Percentiles rank a stretch among this genome's conserved stretches.
These are phyloP conservation scores for Lithophane ornitopus DNA, from an alignment of 2,888 invertebrate species.

Conservation along the genomic window DNA sequence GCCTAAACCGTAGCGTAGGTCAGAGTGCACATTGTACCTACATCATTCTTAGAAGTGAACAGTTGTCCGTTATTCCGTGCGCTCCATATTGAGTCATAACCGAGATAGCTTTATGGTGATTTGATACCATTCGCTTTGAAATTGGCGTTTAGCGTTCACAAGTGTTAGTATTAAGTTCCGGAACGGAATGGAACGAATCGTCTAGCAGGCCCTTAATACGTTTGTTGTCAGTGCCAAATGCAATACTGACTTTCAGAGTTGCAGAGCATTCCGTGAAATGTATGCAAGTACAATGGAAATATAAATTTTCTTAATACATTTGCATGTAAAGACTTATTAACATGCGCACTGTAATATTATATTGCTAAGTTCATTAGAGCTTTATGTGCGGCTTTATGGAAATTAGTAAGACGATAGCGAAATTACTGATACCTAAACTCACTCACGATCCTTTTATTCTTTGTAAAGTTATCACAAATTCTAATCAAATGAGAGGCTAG, in stretches of 20 bases:
- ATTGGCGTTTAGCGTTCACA: slow-evolving; percentile 84
- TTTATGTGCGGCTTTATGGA: slow-evolving; percentile 9
- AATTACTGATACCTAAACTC: slow-evolving; percentile 22
- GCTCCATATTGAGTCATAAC: slow-evolving; percentile 82
- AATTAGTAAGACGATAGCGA: slow-evolving; percentile 15
- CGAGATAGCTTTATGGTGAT: slow-evolving; percentile 89
- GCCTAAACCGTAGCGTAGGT: slow-evolving; percentile 71
- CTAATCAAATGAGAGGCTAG: slow-evolving; percentile 49
- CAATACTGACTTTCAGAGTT: slow-evolving; percentile 43
- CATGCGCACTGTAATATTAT: slow-evolving; percentile 33
- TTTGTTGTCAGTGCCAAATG: slow-evolving; percentile 64
- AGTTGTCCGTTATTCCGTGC: slow-evolving; percentile 82
- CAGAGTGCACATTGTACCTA: slow-evolving; percentile 77
- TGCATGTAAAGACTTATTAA: slow-evolving; percentile 34
- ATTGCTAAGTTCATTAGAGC: slow-evolving; percentile 41
- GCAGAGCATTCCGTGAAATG: slow-evolving; percentile 44
- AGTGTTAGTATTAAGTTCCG: slow-evolving; percentile 71
- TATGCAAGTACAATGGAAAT: slow-evolving; percentile 47
- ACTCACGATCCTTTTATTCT: slow-evolving; percentile 18
- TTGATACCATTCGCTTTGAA: slow-evolving; percentile 88
- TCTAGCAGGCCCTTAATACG: slow-evolving; percentile 57
- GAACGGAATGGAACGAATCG: slow-evolving; percentile 67
- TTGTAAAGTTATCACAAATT: slow-evolving; percentile 36
- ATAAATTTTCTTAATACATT: slow-evolving; percentile 44
- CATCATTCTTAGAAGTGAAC: slow-evolving; percentile 78